phyloP scores from a whole-genome alignment of 2,113 vertebrate genomes.

The Siniperca knerii region DNA sequence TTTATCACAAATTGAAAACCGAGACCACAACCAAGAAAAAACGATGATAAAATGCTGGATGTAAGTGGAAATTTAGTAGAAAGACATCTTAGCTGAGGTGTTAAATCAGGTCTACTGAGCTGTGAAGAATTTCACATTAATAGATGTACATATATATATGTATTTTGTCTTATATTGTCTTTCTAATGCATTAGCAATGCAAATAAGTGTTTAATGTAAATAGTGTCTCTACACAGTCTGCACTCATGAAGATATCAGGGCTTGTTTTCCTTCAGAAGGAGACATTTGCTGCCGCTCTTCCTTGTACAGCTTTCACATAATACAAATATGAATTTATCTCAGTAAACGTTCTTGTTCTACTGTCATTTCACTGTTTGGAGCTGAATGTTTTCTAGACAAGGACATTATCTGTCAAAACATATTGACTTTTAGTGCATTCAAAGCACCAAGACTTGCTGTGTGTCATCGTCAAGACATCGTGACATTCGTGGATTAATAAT shows the following conservation, averaged over 20 bases:
- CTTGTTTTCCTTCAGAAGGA: background rate
- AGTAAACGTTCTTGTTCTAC: too few species aligned
- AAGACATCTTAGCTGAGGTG: background rate
- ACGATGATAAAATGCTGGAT: background rate
- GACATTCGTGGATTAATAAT: too few species aligned
- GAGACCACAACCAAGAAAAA: background rate
- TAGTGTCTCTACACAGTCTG: background rate
- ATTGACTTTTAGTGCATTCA: too few species aligned
- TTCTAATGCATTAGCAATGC: background rate
- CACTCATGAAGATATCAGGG: background rate
- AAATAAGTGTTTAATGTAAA: background rate
- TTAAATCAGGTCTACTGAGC: background rate
- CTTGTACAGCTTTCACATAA: background rate
- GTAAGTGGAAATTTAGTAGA: background rate
- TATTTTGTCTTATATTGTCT: background rate
- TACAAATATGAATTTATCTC: background rate
- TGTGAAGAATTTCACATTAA: background rate
- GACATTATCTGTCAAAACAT: too few species aligned
- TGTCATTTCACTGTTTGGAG: too few species aligned
- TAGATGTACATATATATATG: background rate
- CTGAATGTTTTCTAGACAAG: too few species aligned
- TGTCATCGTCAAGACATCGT: too few species aligned
- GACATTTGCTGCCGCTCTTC: slow-evolving; percentile 1
- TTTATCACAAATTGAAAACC: background rate
- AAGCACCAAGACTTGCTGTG: too few species aligned